Evolutionary conservation across 2,888 invertebrate species (phyloP), one percentile per base, ranked within the genome.

Genomic region (Dryobotodes eremita): DNA sequence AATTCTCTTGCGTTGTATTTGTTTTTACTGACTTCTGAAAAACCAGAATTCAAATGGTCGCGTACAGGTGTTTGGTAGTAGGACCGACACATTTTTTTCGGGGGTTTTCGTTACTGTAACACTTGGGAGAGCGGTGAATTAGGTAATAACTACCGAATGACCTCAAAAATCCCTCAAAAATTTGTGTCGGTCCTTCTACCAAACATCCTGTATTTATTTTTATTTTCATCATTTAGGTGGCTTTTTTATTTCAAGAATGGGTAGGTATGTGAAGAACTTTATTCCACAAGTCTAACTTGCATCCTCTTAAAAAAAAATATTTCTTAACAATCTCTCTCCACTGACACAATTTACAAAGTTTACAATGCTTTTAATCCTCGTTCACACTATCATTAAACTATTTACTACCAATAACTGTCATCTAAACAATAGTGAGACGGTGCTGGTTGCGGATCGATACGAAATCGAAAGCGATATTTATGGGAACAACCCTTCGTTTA

Each of bases 401-500:
- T 80, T 86, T 87, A 88, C 75, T 73, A 85, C 72, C 80, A 80
- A 89, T 84, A 85, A 84, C 84, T 85, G 87, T 83, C 87, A 71
- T 75, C 50, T 77, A 80, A 82, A 82, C 83, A 86, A 87, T 88
- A 79, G 84, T 71, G 77, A 66, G 78, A 71, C 82, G 79, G 82
- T 82, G 75, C 80, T 84, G 83, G 84, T 64, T 64, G 55, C 64
- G 80, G 79, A 83, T 83, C 77, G 66, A 75, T 70, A 85, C 26
- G 87, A 90, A 89, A 91, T 85, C 76, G 90, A 91, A 91, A 90
- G 89, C 83, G 76, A 77, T 83, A 86, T 88, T 89, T 91, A 90
- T 89, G 80, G 15, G 76, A 86, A 66, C 83, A 80, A 85, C 85
- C 86, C 85, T 77, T 79, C 75, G 71, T 71, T 81, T 76, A 80